Evolutionary conservation across 2,113 vertebrate species (phyloP), one percentile per base, ranked within the genome.

Genomic region (Colinus virginianus): DNA sequence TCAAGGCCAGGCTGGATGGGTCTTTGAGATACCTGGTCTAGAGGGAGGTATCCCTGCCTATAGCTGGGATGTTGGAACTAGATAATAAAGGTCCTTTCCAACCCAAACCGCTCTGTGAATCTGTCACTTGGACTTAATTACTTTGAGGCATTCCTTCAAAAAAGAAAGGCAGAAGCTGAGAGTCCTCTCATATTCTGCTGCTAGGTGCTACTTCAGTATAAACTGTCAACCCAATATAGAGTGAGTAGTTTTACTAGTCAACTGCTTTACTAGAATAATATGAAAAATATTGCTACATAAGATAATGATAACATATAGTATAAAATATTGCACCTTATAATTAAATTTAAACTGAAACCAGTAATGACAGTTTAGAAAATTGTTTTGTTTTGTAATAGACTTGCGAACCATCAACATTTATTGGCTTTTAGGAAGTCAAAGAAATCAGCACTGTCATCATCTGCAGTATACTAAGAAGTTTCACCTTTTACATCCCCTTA

Each of bases 361-460:
- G 3, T 25, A 58, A 46, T 20, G 11, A 69, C 63, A 32, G 8
- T 2, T 32, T 49, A 43, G 76, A 84, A 38, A 7, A n/a, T 22
- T 1, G 0, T 15, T 64, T 81, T 88, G 13, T 7, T 48, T 32
- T 84, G 4, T 1, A 1, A n/a, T 20, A n/a, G 9, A 6, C 3
- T 48, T 71, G 21, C 79, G 19, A 77, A 22, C 3, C 4, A 26
- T 68, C 48, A 36, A 63, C 13, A 40, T 28, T 7, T 14, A 10
- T 7, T 38, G 40, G 8, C 9, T 71, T 79, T 76, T 38, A 72
- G 34, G 13, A 59, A 55, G 22, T 66, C 19, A 69, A 69, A 23
- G 13, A 43, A 4, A n/a, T 21, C 4, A 30, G 3, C 30, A 64
- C 1, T 64, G 25, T 10, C 12, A 64, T 25, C 59, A 72, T 8